These are phyloP conservation scores for Lagopus leucura DNA, from an alignment of 2,113 vertebrate genomes.

Conservation along the genomic window DNA sequence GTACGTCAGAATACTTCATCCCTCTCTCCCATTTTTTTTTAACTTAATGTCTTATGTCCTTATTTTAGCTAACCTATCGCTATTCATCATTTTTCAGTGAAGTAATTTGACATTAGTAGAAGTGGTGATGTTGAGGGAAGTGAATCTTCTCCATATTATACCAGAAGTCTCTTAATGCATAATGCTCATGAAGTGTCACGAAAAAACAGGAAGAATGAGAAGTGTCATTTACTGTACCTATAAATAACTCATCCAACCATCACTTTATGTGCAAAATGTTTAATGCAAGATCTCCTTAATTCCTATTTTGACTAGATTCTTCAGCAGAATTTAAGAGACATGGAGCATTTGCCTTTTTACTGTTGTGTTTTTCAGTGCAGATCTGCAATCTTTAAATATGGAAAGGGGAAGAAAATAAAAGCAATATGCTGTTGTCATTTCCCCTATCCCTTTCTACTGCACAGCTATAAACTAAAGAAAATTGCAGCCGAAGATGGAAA, in stretches of 20 bases:
- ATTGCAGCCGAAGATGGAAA: constrained; percentile 27
- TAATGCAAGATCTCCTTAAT: not conserved
- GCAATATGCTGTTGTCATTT: not conserved
- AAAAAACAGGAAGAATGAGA: not conserved
- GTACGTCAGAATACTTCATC: not conserved
- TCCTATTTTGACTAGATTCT: not conserved
- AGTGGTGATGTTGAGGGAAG: not conserved
- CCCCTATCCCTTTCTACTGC: not conserved
- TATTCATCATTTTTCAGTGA: not conserved
- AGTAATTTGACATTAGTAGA: not conserved
- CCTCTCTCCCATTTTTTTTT: not conserved
- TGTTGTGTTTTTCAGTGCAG: not conserved
- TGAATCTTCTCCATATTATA: not conserved
- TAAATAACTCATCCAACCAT: not conserved
- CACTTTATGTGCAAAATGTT: not conserved
- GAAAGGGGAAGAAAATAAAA: not conserved
- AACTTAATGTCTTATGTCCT: not conserved
- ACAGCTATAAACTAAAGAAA: constrained; percentile 19
- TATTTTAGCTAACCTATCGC: constrained; percentile 6
- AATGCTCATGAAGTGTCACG: not conserved
- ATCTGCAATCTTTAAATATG: not conserved
- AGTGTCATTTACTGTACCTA: not conserved
- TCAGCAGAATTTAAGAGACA: not conserved
- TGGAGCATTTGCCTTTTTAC: not conserved
- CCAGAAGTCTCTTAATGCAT: not conserved